These are phyloP conservation scores for Orycteropus afer DNA, from an alignment of 2,113 vertebrate genomes.

Conservation along the genomic window DNA sequence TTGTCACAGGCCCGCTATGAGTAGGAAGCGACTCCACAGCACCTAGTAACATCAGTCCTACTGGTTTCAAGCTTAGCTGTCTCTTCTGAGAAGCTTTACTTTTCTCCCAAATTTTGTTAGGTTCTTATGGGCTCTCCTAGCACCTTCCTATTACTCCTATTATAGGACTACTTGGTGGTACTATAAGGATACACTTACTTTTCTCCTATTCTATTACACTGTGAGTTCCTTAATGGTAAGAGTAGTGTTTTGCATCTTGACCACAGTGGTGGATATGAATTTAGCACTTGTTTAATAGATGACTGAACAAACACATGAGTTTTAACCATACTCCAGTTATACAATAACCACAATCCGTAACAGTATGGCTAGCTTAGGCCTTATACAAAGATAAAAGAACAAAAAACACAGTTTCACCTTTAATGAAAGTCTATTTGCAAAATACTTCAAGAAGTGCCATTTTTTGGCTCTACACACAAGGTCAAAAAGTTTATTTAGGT, in stretches of 20 bases:
- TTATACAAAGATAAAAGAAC: neutral
- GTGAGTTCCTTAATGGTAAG: neutral
- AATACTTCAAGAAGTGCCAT: neutral
- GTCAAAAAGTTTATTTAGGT: constrained; percentile 5
- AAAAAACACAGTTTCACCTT: neutral
- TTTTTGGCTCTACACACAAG: neutral
- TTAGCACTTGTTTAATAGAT: constrained; percentile 17
- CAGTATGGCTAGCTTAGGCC: neutral
- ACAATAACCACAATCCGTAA: neutral
- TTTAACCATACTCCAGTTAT: neutral
- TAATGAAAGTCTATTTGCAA: neutral
- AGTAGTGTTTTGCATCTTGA: neutral
- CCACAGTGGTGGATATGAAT: neutral
- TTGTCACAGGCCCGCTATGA: neutral
- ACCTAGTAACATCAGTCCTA: neutral
- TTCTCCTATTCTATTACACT: neutral
- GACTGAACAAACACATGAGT: neutral
- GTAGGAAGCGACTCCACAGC: neutral
- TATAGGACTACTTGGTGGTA: neutral
- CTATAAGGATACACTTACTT: neutral
- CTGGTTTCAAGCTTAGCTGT: neutral
- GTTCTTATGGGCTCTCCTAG: neutral
- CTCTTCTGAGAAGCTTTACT: neutral
- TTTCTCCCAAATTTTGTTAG: neutral
- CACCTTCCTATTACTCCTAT: neutral